Evolutionary conservation across 2,113 vertebrate genomes (phyloP).

Genomic region (Anseranas semipalmata): DNA sequence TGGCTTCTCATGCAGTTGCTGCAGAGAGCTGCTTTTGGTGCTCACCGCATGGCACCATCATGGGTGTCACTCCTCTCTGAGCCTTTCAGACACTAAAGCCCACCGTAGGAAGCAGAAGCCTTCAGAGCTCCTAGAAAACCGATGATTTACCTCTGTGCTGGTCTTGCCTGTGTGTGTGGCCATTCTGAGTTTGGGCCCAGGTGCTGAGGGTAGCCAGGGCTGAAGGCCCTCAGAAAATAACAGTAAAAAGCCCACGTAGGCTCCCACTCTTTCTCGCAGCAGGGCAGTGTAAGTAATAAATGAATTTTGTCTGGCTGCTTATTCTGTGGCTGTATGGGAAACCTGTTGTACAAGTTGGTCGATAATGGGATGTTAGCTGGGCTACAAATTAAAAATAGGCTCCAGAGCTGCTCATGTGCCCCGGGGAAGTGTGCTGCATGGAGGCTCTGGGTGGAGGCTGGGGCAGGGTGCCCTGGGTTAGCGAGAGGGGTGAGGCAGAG

Average conservation of each 20-base stretch:
- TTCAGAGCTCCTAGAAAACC: not conserved
- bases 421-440: no score
- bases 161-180: not conserved
- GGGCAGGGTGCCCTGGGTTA: not conserved
- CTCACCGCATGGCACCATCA: not conserved
- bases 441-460: not conserved
- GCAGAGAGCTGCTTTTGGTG: not conserved
- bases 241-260: not conserved
- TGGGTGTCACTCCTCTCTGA: not conserved
- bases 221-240: not conserved
- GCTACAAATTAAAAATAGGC: not conserved
- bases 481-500: not conserved
- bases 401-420: not conserved
- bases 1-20: rapidly evolving
- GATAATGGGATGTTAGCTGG: not conserved
- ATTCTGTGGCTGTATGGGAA: not conserved
- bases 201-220: not conserved
- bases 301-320: not conserved
- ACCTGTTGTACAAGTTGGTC: not conserved
- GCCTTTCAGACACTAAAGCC: not conserved
- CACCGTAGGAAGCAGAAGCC: not conserved
- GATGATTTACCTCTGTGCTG: not conserved
- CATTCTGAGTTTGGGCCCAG: not conserved
- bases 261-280: not conserved
- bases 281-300: not conserved